phyloP scores from a whole-genome alignment of 2,113 vertebrate species.

The Alethe castanea region DNA sequence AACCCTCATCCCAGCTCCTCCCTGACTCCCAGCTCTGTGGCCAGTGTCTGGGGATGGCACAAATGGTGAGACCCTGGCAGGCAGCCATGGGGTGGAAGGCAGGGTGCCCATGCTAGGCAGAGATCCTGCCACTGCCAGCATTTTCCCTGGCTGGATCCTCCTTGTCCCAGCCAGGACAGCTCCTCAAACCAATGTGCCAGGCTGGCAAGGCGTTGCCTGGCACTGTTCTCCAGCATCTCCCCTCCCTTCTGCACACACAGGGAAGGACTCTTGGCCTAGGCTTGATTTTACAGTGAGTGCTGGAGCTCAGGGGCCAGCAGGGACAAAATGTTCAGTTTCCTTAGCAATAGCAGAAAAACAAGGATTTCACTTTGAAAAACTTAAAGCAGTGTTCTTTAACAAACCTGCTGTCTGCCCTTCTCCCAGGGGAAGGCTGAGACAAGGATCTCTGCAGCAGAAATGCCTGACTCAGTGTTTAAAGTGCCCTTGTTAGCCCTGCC shows the following conservation, averaged over 20 bases:
- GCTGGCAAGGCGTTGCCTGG: neutral
- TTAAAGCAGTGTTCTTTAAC: neutral
- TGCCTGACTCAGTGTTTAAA: slow-evolving; percentile 43
- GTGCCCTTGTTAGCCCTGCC: slow-evolving; percentile 46
- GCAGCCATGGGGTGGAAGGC: neutral
- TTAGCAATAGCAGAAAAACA: slow-evolving; percentile 27
- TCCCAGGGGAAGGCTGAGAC: slow-evolving; percentile 46
- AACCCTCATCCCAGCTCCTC: neutral
- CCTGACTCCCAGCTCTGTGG: rapidly evolving
- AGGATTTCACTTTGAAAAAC: slow-evolving; percentile 16
- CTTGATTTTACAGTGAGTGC: neutral
- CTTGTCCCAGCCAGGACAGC: neutral
- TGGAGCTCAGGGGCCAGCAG: neutral
- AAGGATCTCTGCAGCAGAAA: slow-evolving; percentile 27
- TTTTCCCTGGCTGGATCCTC: neutral
- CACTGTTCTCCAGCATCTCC: rapidly evolving
- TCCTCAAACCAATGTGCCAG: rapidly evolving
- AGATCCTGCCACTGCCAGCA: neutral
- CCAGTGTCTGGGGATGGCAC: neutral
- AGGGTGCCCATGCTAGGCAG: rapidly evolving
- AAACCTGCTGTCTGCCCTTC: slow-evolving; percentile 37
- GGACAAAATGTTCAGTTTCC: slow-evolving; percentile 24
- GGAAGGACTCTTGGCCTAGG: neutral
- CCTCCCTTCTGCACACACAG: rapidly evolving
- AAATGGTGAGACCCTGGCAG: neutral